Evolutionary conservation across 1,140 invertebrate species (phyloP).

Genomic region (Hesperophylax magnus): DNA sequence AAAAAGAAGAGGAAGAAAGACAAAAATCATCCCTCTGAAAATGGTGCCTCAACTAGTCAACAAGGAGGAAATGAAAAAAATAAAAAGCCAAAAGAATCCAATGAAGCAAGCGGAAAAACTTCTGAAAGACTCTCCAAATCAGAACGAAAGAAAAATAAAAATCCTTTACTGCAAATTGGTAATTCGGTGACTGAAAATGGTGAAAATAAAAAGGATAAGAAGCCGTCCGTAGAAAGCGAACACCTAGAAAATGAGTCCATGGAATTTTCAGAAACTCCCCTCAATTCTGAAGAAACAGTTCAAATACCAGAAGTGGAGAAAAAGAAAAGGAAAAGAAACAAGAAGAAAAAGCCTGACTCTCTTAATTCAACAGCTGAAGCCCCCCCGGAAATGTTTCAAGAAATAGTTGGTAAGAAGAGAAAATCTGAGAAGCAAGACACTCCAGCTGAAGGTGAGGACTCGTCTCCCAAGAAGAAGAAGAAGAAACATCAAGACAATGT

Average conservation of each 20-base stretch:
- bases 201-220: neutral
- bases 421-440: neutral
- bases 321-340: conserved; percentile 59
- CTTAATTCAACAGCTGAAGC: conserved; percentile 56
- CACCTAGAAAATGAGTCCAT: neutral
- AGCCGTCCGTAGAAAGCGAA: neutral
- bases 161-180: conserved; percentile 21
- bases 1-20: conserved; percentile 54
- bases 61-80: neutral
- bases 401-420: conserved; percentile 5
- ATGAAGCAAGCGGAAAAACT: conserved; percentile 51
- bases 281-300: conserved; percentile 51
- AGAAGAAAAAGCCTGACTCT: conserved; percentile 57
- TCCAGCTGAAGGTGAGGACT: neutral
- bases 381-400: conserved; percentile 57
- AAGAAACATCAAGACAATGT: conserved; percentile 47
- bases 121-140: conserved; percentile 43
- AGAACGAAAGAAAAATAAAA: conserved; percentile 60
- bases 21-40: conserved; percentile 41
- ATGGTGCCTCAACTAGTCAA: neutral
- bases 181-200: neutral
- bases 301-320: conserved; percentile 59
- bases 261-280: conserved; percentile 54
- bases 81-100: conserved; percentile 10
- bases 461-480: conserved; percentile 56